Evolutionary conservation across 1,140 invertebrate genomes (phyloP).

Genomic region (Mesaphorura yosii): DNA sequence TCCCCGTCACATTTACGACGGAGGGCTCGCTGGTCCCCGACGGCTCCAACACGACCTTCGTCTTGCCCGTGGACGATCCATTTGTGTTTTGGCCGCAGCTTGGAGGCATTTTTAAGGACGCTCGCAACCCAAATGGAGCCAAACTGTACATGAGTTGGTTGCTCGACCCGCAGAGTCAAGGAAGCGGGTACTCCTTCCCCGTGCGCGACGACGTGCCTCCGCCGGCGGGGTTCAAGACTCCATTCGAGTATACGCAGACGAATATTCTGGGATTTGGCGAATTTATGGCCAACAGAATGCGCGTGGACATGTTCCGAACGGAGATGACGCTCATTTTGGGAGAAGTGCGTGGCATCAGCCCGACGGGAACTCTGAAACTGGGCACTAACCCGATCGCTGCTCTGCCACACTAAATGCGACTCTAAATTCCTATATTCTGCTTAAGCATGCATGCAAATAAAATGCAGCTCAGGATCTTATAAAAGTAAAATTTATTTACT

Average conservation of each 20-base stretch:
- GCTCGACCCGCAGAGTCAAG: not conserved
- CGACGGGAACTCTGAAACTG: not conserved
- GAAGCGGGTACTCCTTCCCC: not conserved
- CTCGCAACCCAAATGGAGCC: slow-evolving; percentile 4
- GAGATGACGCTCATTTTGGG: not conserved
- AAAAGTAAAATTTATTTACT: no score
- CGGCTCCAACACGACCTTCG: not conserved
- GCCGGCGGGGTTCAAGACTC: not conserved
- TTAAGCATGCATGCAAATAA: no score
- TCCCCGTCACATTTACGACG: not conserved
- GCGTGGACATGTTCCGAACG: slow-evolving; percentile 4
- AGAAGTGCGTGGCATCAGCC: slow-evolving; percentile 1
- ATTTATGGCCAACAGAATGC: slow-evolving; percentile 1
- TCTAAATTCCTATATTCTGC: no score
- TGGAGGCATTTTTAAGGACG: slow-evolving; percentile 11
- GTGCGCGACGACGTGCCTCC: slow-evolving; percentile 10
- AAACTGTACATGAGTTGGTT: slow-evolving; percentile 21
- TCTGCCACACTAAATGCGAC: no score
- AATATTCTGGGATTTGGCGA: slow-evolving; percentile 8
- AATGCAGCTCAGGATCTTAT: no score
- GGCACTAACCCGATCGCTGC: not conserved
- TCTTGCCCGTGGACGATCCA: slow-evolving; percentile 9
- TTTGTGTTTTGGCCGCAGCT: slow-evolving; percentile 18
- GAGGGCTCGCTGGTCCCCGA: not conserved
- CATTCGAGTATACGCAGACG: not conserved